Conservation (phyloP, 2,888 invertebrate species). For the Chironomus riparius region DNA sequence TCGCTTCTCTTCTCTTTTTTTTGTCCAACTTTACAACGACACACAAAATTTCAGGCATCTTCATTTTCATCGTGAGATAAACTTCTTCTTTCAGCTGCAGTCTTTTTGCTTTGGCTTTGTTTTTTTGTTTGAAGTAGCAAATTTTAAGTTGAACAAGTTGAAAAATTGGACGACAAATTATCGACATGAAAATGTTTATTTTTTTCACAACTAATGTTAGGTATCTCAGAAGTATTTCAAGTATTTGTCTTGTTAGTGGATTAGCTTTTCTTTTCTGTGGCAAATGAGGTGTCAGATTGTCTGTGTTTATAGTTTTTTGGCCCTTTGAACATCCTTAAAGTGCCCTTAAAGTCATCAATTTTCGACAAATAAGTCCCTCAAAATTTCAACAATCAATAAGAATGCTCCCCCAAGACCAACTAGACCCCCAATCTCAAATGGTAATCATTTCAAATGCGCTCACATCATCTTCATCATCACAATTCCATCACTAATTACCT, state of each 20-base stretch:
- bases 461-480: no score
- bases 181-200: not conserved
- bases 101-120: not conserved
- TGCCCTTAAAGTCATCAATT: no score
- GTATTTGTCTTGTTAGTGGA: not conserved
- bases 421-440: no score
- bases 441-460: no score
- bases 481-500: no score
- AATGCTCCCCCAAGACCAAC: no score
- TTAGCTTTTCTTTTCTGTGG: no score
- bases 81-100: not conserved
- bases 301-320: no score
- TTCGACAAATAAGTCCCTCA: no score
- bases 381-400: no score
- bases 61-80: not conserved
- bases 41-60: not conserved
- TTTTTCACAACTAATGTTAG: not conserved
- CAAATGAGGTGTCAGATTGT: no score
- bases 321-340: no score
- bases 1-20: not conserved
- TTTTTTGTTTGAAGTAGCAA: not conserved
- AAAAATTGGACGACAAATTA: constrained; percentile 3
- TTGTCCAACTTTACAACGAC: not conserved
- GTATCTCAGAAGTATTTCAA: not conserved
- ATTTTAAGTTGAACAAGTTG: not conserved